Evolutionary conservation across 2,113 vertebrate genomes (phyloP).

Genomic region (Progne subis): DNA sequence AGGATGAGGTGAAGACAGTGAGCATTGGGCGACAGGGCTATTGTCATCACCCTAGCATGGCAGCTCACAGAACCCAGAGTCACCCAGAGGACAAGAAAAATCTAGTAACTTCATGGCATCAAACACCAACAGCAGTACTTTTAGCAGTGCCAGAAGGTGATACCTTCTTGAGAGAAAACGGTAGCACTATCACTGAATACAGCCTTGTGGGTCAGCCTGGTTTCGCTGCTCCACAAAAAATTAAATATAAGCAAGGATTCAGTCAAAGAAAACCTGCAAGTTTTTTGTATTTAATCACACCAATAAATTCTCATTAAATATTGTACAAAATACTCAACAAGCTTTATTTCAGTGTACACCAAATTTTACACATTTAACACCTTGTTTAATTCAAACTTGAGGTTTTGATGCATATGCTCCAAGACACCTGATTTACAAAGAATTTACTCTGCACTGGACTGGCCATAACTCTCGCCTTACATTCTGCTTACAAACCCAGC

Average conservation of each 20-base stretch:
- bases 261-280: neutral
- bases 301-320: neutral
- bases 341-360: neutral
- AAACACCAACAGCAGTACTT: neutral
- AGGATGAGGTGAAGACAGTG: neutral
- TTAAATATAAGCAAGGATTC: neutral
- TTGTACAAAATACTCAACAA: neutral
- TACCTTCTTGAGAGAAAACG: neutral
- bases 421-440: neutral
- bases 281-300: neutral
- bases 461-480: neutral
- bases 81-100: neutral
- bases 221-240: rapidly evolving
- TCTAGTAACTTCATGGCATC: neutral
- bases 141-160: neutral
- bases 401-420: neutral
- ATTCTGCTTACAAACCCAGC: neutral
- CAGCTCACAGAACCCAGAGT: neutral
- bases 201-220: neutral
- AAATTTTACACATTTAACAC: neutral
- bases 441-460: neutral
- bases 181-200: neutral
- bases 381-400: neutral
- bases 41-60: neutral
- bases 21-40: rapidly evolving